phyloP scores from a whole-genome alignment of 2,113 vertebrate genomes.

The Willisornis vidua region DNA sequence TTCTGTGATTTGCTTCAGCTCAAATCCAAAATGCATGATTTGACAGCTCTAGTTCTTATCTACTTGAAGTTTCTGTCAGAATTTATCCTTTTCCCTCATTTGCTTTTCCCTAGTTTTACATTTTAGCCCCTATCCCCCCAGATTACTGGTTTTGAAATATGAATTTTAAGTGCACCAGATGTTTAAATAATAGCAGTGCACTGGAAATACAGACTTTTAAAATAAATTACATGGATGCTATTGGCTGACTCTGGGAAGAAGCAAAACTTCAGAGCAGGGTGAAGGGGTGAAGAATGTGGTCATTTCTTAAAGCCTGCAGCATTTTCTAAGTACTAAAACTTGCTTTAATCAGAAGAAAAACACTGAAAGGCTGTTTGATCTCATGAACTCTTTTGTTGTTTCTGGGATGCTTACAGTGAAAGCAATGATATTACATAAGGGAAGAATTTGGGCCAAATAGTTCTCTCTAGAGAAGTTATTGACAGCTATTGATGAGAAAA shows the following conservation, averaged over 20 bases:
- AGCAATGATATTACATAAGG: background rate
- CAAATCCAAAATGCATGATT: background rate
- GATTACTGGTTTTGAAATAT: background rate
- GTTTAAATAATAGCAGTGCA: background rate
- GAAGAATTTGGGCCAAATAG: background rate
- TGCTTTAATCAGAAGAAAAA: conserved; percentile 1
- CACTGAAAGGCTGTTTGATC: background rate
- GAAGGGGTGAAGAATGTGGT: background rate
- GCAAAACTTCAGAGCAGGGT: background rate
- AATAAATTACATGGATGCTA: background rate
- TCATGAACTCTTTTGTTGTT: background rate
- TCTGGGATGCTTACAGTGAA: background rate
- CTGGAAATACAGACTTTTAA: background rate
- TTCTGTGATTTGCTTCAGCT: conserved; percentile 8
- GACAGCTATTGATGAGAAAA: background rate
- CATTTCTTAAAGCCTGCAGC: background rate
- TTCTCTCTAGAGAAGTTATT: background rate
- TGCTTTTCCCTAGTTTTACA: background rate
- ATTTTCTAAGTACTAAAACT: background rate
- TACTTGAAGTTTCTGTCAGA: background rate
- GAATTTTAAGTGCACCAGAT: background rate
- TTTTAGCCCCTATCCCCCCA: background rate
- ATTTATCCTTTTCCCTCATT: background rate
- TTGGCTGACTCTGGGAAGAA: background rate
- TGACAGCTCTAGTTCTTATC: background rate